phyloP scores from a whole-genome alignment of 1,140 invertebrate genomes.

The Drosophila aff. region DNA sequence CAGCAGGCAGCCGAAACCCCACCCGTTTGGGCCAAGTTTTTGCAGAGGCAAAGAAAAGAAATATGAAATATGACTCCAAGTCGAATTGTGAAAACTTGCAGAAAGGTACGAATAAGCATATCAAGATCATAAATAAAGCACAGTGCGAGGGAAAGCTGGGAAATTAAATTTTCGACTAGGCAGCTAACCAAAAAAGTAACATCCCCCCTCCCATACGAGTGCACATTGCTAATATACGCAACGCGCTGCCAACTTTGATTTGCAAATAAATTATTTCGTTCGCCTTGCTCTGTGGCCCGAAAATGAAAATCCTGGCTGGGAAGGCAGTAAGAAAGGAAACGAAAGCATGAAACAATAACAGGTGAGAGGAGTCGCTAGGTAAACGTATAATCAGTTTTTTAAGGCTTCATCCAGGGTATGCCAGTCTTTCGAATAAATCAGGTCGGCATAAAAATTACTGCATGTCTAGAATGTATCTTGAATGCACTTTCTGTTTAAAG shows the following conservation, averaged over 20 bases:
- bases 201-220: constrained; percentile 30
- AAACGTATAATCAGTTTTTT: constrained; percentile 44
- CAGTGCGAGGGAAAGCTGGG: constrained; percentile 57
- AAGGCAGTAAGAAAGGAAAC: background rate
- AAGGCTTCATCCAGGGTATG: constrained; percentile 3
- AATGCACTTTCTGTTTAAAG: background rate
- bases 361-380: constrained; percentile 38
- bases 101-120: constrained; percentile 82
- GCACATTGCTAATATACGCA: constrained; percentile 80
- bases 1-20: constrained; percentile 45
- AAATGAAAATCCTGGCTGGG: constrained; percentile 39
- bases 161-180: constrained; percentile 84
- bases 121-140: constrained; percentile 82
- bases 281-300: constrained; percentile 41
- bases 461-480: background rate
- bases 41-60: constrained; percentile 58
- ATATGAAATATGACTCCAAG: constrained; percentile 82
- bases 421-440: background rate
- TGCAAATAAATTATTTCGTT: constrained; percentile 81
- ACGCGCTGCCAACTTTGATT: constrained; percentile 79
- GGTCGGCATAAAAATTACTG: background rate
- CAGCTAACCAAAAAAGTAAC: constrained; percentile 36
- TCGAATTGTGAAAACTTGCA: constrained; percentile 84
- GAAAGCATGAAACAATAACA: constrained; percentile 40
- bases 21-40: constrained; percentile 58